Conservation (phyloP, 2,888 invertebrate species). For the Pyrochroa serraticornis region DNA sequence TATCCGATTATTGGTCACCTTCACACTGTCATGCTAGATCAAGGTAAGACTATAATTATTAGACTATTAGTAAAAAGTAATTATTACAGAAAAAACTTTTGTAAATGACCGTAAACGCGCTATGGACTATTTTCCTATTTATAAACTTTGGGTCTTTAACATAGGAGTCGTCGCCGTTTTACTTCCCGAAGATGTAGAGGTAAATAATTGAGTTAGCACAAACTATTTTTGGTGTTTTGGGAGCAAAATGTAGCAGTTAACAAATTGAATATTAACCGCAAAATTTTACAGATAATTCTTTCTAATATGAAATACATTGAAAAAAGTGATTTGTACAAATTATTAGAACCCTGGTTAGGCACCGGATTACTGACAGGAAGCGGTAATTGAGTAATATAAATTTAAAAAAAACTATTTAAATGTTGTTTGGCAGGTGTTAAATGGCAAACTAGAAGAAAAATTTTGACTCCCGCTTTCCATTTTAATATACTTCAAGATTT, state of each 20-base stretch:
- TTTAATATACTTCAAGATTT: slow-evolving; percentile 55
- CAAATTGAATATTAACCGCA: background rate
- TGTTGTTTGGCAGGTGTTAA: slow-evolving; percentile 42
- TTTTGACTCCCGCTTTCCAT: slow-evolving; percentile 57
- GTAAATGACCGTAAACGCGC: slow-evolving; percentile 20
- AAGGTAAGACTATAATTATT: slow-evolving; percentile 15
- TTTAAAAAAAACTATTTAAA: slow-evolving; percentile 38
- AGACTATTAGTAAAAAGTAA: background rate
- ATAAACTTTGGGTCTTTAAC: slow-evolving; percentile 21
- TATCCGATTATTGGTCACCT: slow-evolving; percentile 16
- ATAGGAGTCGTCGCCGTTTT: slow-evolving; percentile 27
- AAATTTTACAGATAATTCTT: background rate
- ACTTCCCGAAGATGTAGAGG: slow-evolving; percentile 18
- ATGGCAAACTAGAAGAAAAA: slow-evolving; percentile 55
- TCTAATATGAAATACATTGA: slow-evolving; percentile 10
- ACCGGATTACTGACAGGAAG: slow-evolving; percentile 20
- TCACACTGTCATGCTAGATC: slow-evolving; percentile 1
- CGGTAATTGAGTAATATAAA: background rate
- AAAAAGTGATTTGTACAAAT: slow-evolving; percentile 13
- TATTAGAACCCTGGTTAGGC: slow-evolving; percentile 18
- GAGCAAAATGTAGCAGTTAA: background rate
- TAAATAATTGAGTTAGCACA: background rate
- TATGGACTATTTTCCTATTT: slow-evolving; percentile 31
- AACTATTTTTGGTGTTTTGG: too few species aligned
- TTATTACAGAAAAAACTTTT: slow-evolving; percentile 31